These are phyloP conservation scores for Podarcis cretensis DNA, from an alignment of 2,113 vertebrate genomes.

Conservation along the genomic window DNA sequence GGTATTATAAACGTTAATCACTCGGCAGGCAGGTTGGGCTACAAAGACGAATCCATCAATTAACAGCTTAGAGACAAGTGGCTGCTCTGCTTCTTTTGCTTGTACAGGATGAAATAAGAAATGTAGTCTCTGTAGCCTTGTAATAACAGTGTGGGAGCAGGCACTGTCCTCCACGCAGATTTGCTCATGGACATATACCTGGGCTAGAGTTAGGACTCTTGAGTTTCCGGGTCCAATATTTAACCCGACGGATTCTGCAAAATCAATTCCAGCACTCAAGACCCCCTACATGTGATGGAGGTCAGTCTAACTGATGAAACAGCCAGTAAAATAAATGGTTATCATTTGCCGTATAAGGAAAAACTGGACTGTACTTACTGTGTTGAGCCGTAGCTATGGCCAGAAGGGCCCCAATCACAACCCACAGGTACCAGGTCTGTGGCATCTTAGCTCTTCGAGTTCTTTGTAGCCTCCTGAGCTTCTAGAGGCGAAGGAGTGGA, in stretches of 20 bases:
- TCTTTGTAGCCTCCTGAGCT: conserved; percentile 30
- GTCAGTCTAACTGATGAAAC: not conserved
- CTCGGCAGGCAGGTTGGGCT: not conserved
- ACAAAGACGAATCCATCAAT: not conserved
- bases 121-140: no score
- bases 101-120: not conserved
- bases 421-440: conserved; percentile 4
- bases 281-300: no score
- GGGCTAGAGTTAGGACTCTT: not conserved
- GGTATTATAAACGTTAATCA: not conserved
- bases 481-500: conserved; percentile 17
- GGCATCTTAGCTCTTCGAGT: conserved; percentile 39
- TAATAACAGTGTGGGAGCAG: not conserved
- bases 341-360: not conserved
- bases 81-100: not conserved
- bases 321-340: not conserved
- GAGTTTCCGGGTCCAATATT: not conserved
- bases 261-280: not conserved
- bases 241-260: not conserved
- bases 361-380: conserved; percentile 64
- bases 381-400: conserved; percentile 49
- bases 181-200: not conserved
- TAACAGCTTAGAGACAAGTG: not conserved
- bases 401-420: conserved; percentile 58
- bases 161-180: no score